Base-by-base conservation (phyloP, 2,888 invertebrate species). In the Xanthorhoe spadicearia region DNA sequence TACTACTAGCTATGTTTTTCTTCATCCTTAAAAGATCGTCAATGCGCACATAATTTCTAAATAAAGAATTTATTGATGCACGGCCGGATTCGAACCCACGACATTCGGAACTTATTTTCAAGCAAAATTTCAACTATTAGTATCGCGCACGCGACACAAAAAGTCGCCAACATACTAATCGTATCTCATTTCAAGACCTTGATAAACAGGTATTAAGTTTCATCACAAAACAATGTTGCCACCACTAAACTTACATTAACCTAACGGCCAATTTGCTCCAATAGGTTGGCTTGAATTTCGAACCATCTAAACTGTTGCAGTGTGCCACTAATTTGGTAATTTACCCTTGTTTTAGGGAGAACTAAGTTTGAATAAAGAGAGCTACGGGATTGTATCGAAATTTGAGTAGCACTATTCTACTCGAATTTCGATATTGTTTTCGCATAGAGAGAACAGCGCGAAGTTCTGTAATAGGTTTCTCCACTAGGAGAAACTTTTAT, bases 261-360 rank as follows among this genome's bases (percentile, higher is more conserved):
- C 63, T 81, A 84, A 84, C 77, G 76, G 74, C 78, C 83, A 84
- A 83, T 84, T 84, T 80, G 64, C 68, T 68, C 66, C 73, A 78
- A 81, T 82, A 81, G 80, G 75, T 73, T 71, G 71, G 74, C 76
- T 80, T 73, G 74, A 79, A 81, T 83, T 83, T 77, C 76, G 67
- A 64, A 69, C 66, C 69, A 67, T 66, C 72, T 58, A 74, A 77
- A 76, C 76, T 78, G 77, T 73, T 71, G 72, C 61, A 72, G 70
- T 64, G 71, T 76, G 72, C 72, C n/a, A 66, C 65, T 76, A 78
- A 80, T 76, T 68, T 59, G 70, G 74, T 73, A 76, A 79, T 80
- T 82, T 74, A 73, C 74, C 70, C 68, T 72, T 74, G 69, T 77
- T 80, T 77, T 68, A 54, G 62, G 71, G 68, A 63, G 60, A 70